phyloP scores from a whole-genome alignment of 2,888 invertebrate genomes.

The Holacanthella duospinosa region DNA sequence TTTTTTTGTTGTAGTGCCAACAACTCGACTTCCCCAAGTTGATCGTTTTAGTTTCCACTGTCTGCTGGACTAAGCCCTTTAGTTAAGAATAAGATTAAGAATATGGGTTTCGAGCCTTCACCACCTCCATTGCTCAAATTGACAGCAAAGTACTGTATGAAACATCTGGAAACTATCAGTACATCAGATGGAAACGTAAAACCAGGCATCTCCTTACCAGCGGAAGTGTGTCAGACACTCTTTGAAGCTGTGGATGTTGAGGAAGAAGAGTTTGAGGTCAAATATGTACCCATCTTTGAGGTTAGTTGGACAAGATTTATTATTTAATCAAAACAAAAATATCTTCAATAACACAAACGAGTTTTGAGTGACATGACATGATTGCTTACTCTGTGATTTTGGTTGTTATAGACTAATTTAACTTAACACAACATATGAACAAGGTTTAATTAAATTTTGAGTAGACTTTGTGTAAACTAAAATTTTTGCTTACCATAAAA shows the following conservation, averaged over 20 bases:
- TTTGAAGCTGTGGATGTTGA: constrained; percentile 44
- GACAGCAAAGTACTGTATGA: constrained; percentile 8
- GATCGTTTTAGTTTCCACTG: too few species aligned
- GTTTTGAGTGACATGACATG: too few species aligned
- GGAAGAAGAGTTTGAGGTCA: constrained; percentile 15
- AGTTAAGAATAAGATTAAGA: too few species aligned
- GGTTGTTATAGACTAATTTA: neutral
- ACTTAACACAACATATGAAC: too few species aligned
- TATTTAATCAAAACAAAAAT: neutral
- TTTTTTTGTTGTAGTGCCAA: too few species aligned
- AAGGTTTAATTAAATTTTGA: too few species aligned
- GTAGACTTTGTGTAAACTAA: too few species aligned
- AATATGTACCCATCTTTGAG: constrained; percentile 19
- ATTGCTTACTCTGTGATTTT: neutral
- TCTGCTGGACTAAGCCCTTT: too few species aligned
- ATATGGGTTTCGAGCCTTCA: neutral
- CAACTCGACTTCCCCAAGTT: too few species aligned
- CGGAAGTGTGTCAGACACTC: constrained; percentile 61
- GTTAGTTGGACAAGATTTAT: constrained; percentile 13
- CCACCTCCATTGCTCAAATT: constrained; percentile 5
- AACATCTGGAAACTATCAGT: constrained; percentile 11
- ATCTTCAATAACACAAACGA: neutral
- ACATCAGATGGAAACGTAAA: constrained; percentile 47
- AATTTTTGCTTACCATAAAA: too few species aligned
- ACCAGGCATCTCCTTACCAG: constrained; percentile 55